These are phyloP conservation scores for Hyla sarda DNA, from an alignment of 2,113 vertebrate species.

Conservation along the genomic window DNA sequence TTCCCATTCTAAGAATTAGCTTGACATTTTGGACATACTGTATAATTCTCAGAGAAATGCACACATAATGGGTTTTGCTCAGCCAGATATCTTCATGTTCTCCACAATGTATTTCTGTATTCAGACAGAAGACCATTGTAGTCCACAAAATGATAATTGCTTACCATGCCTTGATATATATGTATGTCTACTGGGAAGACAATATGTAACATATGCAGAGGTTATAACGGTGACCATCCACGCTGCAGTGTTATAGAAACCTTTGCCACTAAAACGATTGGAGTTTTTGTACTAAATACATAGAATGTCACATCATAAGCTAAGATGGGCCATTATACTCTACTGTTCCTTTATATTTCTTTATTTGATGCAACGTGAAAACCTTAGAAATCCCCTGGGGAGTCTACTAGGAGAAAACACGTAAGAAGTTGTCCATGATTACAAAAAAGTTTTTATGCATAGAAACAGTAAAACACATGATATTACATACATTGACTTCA, in stretches of 20 bases:
- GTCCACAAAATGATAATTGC: slow-evolving; percentile 6
- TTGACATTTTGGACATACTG: slow-evolving; percentile 1
- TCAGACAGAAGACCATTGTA: slow-evolving; percentile 12
- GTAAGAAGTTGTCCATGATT: background rate
- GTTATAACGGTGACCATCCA: background rate
- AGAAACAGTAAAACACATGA: no score
- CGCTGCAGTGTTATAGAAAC: slow-evolving; percentile 6
- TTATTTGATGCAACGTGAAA: background rate
- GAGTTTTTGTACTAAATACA: background rate
- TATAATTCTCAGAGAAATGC: background rate
- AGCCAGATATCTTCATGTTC: background rate
- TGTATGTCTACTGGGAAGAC: background rate
- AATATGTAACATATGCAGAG: background rate
- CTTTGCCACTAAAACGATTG: background rate
- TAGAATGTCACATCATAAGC: background rate
- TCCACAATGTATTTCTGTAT: slow-evolving; percentile 8
- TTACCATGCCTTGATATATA: background rate
- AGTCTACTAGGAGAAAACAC: background rate
- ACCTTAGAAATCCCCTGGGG: background rate
- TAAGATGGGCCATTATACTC: background rate
- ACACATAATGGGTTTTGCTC: background rate
- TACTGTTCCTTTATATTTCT: background rate
- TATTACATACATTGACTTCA: background rate
- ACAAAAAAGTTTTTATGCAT: no score
- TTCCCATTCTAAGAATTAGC: background rate